Conservation (phyloP, 2,113 vertebrate species). For the Machaerirhynchus nigripectus region DNA sequence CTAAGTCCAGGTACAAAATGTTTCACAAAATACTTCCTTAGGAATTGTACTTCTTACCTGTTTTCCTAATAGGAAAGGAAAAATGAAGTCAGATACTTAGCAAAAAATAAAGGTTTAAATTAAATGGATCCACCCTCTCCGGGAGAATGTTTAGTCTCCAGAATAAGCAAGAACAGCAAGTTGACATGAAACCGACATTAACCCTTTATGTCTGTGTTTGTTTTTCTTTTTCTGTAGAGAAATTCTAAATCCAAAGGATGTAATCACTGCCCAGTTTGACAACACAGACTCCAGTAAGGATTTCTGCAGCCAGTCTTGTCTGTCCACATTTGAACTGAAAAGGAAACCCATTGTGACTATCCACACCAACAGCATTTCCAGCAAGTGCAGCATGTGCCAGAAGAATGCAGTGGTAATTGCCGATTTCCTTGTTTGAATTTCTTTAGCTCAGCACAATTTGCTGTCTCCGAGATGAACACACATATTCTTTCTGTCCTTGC, state of each 20-base stretch:
- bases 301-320: conserved; percentile 92
- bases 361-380: conserved; percentile 78
- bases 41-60: neutral
- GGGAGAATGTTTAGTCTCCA: neutral
- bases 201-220: neutral
- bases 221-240: conserved; percentile 72
- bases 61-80: neutral
- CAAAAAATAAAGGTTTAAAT: neutral
- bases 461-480: neutral
- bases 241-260: conserved; percentile 88
- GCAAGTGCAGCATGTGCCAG: conserved; percentile 92
- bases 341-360: conserved; percentile 76
- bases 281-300: conserved; percentile 81
- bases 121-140: neutral
- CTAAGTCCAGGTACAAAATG: neutral
- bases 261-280: conserved; percentile 90
- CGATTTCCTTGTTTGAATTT: neutral
- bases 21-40: neutral
- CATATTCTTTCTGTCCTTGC: neutral
- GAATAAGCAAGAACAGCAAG: neutral
- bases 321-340: conserved; percentile 84
- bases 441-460: neutral
- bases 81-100: neutral
- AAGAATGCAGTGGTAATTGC: conserved; percentile 83
- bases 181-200: neutral